Conservation (phyloP, 2,888 invertebrate genomes). For the Idaea biselata region DNA sequence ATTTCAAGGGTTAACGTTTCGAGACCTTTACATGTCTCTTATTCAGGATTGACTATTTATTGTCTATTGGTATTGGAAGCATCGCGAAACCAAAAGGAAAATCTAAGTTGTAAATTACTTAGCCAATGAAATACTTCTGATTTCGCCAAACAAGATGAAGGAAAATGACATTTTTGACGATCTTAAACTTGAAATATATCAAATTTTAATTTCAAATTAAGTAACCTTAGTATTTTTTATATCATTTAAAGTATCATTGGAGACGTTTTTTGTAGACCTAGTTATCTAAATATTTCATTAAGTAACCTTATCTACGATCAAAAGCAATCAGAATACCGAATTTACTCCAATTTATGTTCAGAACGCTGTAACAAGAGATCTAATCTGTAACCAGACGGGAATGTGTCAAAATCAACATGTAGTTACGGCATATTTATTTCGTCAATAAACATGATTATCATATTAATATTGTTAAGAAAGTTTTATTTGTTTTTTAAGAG, state of each 20-base stretch:
- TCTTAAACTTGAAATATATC: neutral
- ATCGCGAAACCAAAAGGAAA: too few relatives aligned
- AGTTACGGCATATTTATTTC: conserved; percentile 1
- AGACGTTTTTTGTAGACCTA: neutral
- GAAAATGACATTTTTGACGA: neutral
- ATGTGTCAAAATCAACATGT: neutral
- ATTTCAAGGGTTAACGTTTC: too few relatives aligned
- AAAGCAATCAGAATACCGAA: neutral
- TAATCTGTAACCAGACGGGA: neutral
- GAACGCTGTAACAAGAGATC: neutral
- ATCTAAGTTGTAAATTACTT: too few relatives aligned
- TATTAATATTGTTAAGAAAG: conserved; percentile 1
- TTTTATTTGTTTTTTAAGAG: conserved; percentile 1
- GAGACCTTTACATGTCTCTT: too few relatives aligned
- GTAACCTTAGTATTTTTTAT: neutral
- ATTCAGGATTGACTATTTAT: too few relatives aligned
- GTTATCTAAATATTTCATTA: neutral
- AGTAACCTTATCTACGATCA: neutral
- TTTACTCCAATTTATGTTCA: neutral
- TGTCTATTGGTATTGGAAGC: too few relatives aligned
- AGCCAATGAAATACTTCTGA: too few relatives aligned
- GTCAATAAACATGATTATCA: neutral
- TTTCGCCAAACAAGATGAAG: too few relatives aligned
- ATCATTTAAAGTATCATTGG: neutral
- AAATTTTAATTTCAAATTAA: neutral